phyloP scores from a whole-genome alignment of 2,797 vertebrate species.

The Leuciscus waleckii region DNA sequence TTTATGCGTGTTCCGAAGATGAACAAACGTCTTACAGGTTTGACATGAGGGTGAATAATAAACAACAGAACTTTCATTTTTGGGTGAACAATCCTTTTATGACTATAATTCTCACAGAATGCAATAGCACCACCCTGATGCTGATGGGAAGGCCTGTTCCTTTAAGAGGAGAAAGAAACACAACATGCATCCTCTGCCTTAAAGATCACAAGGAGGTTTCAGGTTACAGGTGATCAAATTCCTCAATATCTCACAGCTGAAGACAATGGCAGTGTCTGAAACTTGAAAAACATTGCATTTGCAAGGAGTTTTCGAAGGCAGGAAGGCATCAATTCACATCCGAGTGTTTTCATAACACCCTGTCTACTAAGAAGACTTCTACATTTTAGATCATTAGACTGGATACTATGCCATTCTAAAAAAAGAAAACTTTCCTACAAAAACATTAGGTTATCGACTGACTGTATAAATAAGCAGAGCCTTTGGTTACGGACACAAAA shows the following conservation, averaged over 20 bases:
- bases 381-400: neutral
- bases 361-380: neutral
- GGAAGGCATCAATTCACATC: neutral
- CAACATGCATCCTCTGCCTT: constrained; percentile 3
- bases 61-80: too few relatives aligned
- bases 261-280: neutral
- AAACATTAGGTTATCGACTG: neutral
- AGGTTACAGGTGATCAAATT: constrained; percentile 29
- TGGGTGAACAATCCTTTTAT: too few relatives aligned
- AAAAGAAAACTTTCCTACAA: neutral
- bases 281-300: neutral
- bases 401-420: neutral
- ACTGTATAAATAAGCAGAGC: neutral
- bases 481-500: neutral
- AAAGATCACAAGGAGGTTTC: constrained; percentile 17
- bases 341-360: neutral
- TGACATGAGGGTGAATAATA: too few relatives aligned
- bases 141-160: neutral
- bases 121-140: neutral
- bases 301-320: neutral
- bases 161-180: constrained; percentile 21
- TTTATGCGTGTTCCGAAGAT: too few relatives aligned
- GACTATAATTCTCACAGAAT: neutral
- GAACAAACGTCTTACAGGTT: too few relatives aligned
- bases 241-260: constrained; percentile 5